Evolutionary conservation across 2,113 vertebrate species (phyloP).

Genomic region (Pluvialis apricaria): DNA sequence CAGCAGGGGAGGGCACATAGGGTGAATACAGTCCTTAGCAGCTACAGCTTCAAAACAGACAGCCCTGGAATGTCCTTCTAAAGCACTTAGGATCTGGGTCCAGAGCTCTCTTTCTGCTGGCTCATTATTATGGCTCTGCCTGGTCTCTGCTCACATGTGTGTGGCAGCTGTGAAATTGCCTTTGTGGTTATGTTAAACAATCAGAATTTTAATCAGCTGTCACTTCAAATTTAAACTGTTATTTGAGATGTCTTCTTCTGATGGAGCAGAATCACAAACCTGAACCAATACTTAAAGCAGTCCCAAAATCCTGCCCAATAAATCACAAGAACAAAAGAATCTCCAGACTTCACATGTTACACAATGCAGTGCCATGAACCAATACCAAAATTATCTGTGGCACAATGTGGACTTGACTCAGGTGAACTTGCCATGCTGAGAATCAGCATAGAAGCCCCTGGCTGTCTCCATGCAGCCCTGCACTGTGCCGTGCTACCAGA

Average conservation of each 20-base stretch:
- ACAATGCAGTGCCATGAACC: fast-evolving
- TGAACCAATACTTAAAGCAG: neutral
- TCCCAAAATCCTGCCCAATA: neutral
- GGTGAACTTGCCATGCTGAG: neutral
- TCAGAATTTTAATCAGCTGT: neutral
- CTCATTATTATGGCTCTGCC: neutral
- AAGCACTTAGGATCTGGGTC: neutral
- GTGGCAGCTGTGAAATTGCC: neutral
- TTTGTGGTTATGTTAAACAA: neutral
- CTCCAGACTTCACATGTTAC: neutral
- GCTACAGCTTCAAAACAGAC: neutral
- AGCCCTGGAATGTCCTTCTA: neutral
- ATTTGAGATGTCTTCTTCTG: neutral
- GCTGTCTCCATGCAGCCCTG: neutral
- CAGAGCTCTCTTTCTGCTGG: neutral
- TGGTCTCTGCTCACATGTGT: neutral
- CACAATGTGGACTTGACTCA: neutral
- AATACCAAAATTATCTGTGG: neutral
- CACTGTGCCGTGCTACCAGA: neutral
- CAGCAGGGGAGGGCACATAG: neutral
- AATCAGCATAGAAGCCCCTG: neutral
- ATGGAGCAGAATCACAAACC: neutral
- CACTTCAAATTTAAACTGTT: neutral
- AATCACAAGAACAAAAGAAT: neutral
- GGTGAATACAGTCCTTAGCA: neutral